These are phyloP conservation scores for Pocota personata DNA, from an alignment of 2,888 invertebrate genomes.

Conservation along the genomic window DNA sequence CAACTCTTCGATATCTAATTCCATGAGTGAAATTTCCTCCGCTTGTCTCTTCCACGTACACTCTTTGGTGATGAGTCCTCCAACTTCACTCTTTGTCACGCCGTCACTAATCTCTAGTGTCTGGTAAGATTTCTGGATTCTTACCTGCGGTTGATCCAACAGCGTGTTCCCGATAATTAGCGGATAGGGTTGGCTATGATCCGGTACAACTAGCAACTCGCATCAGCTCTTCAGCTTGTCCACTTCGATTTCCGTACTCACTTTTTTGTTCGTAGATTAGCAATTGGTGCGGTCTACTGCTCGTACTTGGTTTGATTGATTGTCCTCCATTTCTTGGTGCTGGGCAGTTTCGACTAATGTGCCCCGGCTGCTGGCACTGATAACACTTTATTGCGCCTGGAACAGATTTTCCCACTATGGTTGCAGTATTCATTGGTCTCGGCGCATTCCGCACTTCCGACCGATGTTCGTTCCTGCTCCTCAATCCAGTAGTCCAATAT, in stretches of 20 bases:
- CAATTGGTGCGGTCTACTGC: not conserved
- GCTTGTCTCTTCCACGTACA: not conserved
- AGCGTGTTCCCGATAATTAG: not conserved
- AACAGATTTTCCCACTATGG: too few relatives aligned
- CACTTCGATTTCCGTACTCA: not conserved
- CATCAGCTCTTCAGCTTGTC: not conserved
- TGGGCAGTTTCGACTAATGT: not conserved
- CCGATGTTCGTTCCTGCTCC: too few relatives aligned
- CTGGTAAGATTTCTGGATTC: not conserved
- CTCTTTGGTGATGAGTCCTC: too few relatives aligned
- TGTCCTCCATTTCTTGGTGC: not conserved
- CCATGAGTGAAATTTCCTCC: not conserved
- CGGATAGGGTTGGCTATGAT: not conserved
- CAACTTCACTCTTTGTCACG: not conserved
- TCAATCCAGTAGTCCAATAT: too few relatives aligned
- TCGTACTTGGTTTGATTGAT: not conserved
- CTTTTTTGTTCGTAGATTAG: not conserved
- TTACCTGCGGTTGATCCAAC: not conserved
- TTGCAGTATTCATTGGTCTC: too few relatives aligned
- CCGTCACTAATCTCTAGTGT: not conserved
- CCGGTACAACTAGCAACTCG: not conserved
- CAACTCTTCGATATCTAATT: not conserved
- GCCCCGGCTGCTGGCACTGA: slow-evolving; percentile 4
- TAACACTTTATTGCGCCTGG: slow-evolving; percentile 3
- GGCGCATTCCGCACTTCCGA: too few relatives aligned